These are phyloP conservation scores for Beris chalybata DNA, from an alignment of 2,888 invertebrate genomes.

Conservation along the genomic window DNA sequence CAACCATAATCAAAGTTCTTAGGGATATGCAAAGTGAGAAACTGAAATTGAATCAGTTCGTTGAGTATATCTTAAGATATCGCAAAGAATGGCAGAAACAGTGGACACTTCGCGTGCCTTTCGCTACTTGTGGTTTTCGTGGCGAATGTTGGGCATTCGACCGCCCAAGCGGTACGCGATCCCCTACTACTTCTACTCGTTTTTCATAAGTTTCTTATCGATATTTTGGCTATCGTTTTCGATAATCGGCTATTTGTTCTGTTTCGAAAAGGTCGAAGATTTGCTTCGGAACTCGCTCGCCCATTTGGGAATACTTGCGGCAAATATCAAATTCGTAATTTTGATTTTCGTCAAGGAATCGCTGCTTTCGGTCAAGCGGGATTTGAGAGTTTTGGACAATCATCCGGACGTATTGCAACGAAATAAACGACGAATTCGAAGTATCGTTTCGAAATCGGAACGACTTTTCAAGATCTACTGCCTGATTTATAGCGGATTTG, in stretches of 20 bases:
- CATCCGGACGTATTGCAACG: not conserved
- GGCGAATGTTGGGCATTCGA: not conserved
- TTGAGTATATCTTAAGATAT: too few species aligned
- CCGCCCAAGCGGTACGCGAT: not conserved
- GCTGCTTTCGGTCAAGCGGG: not conserved
- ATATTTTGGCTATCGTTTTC: not conserved
- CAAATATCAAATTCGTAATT: constrained; percentile 1
- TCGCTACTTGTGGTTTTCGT: not conserved
- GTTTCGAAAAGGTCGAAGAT: not conserved
- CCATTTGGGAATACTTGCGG: not conserved
- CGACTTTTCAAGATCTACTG: not conserved
- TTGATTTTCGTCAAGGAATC: not conserved
- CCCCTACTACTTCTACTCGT: not conserved
- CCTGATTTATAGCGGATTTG: constrained; percentile 1
- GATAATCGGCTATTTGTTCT: not conserved
- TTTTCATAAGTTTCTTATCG: not conserved
- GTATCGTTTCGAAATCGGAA: constrained; percentile 1
- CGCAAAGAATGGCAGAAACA: too few species aligned
- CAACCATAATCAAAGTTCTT: too few species aligned
- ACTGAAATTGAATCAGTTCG: too few species aligned
- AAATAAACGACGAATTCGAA: not conserved
- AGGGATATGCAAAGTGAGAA: too few species aligned
- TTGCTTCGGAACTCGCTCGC: not conserved
- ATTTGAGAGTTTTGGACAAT: not conserved
- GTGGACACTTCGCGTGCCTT: not conserved